Conservation (phyloP, 2,797 vertebrate species). For the Aotus griseimembra region DNA sequence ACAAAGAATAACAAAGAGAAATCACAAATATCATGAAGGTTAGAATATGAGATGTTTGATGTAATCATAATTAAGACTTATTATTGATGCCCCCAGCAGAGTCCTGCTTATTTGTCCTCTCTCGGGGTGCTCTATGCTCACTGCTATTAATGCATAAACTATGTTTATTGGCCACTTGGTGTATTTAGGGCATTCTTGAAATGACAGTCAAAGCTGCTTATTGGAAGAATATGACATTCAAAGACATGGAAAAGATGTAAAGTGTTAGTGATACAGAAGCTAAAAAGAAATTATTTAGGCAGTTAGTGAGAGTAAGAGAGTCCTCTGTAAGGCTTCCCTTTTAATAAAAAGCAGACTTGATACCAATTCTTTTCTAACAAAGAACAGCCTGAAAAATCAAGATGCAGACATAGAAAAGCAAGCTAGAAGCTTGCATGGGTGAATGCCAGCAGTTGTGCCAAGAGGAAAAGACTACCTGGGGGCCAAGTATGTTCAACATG, state of each 20-base stretch:
- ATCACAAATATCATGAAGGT: not conserved
- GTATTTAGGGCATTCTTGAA: not conserved
- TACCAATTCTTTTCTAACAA: not conserved
- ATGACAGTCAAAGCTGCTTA: not conserved
- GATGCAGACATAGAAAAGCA: not conserved
- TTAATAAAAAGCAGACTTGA: not conserved
- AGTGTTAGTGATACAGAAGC: not conserved
- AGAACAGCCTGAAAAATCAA: not conserved
- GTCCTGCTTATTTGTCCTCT: not conserved
- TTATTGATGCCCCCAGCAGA: not conserved
- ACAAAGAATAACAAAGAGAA: not conserved
- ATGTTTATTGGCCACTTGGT: not conserved
- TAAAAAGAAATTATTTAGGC: not conserved
- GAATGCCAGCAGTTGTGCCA: not conserved
- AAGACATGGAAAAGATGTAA: not conserved
- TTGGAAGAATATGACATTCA: constrained; percentile 4
- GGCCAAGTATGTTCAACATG: not conserved
- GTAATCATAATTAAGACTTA: not conserved
- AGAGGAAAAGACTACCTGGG: not conserved
- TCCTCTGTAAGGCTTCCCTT: not conserved
- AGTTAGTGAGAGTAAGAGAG: not conserved
- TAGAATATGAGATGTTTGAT: not conserved
- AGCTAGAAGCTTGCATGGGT: not conserved
- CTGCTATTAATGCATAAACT: not conserved
- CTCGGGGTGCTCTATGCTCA: not conserved